These are phyloP conservation scores for Galagoides demidoff DNA, from an alignment of 2,797 vertebrate genomes.

Conservation along the genomic window DNA sequence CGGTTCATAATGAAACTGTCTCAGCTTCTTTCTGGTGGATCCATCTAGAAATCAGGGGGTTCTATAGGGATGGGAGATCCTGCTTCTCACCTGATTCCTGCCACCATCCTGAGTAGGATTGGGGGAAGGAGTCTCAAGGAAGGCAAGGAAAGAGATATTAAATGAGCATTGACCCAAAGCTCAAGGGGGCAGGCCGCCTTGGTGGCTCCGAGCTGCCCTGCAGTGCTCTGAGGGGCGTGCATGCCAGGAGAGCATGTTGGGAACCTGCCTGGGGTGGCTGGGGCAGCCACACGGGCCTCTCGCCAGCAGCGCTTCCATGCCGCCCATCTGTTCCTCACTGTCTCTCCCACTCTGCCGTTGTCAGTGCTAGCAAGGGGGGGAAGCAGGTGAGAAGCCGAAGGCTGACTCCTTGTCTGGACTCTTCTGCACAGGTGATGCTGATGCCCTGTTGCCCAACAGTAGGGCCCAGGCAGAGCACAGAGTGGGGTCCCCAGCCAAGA, in stretches of 20 bases:
- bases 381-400: not conserved
- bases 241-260: not conserved
- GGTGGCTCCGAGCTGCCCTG: not conserved
- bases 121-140: not conserved
- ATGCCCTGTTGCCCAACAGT: not conserved
- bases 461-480: not conserved
- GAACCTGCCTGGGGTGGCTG: not conserved
- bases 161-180: not conserved
- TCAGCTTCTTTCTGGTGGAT: not conserved
- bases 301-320: not conserved
- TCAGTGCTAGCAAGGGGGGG: not conserved
- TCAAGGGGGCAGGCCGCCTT: not conserved
- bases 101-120: not conserved
- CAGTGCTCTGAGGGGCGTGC: not conserved
- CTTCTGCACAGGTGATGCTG: not conserved
- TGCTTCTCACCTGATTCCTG: not conserved
- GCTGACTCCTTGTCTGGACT: not conserved
- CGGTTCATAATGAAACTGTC: not conserved
- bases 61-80: not conserved
- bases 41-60: not conserved
- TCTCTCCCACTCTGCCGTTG: not conserved
- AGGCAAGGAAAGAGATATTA: not conserved
- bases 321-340: not conserved
- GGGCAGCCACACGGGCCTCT: not conserved
- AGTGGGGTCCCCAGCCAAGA: not conserved